Evolutionary conservation across 2,888 invertebrate genomes (phyloP).

Genomic region (Sinodicranocentrus sp.): DNA sequence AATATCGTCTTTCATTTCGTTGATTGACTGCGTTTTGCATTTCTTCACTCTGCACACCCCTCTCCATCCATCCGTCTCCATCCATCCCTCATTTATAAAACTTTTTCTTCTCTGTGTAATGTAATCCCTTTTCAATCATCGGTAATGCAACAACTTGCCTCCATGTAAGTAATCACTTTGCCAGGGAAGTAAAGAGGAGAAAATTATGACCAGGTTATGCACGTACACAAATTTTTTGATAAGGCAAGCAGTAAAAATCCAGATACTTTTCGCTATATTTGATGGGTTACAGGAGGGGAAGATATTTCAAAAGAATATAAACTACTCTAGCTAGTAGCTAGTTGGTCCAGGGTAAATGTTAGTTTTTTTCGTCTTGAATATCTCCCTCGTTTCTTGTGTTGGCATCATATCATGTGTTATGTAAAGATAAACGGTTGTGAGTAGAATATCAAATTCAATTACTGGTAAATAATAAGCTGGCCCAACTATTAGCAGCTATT

Average conservation of each 20-base stretch:
- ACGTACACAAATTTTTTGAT: not conserved
- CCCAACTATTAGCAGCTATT: constrained; percentile 28
- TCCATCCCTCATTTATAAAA: not conserved
- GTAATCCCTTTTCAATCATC: constrained; percentile 20
- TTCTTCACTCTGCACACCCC: constrained; percentile 1
- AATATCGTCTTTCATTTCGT: constrained; percentile 29
- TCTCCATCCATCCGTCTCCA: constrained; percentile 1
- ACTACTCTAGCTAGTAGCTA: not conserved
- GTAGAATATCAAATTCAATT: constrained; percentile 63
- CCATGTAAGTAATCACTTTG: too few relatives aligned
- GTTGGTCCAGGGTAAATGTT: not conserved
- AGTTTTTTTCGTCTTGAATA: too few relatives aligned
- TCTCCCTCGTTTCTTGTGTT: constrained; percentile 2
- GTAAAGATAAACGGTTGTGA: constrained; percentile 59
- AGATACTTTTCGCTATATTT: not conserved
- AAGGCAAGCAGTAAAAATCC: not conserved
- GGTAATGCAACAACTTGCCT: constrained; percentile 13
- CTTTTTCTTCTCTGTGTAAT: not conserved
- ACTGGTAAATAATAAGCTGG: constrained; percentile 22
- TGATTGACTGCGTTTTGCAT: constrained; percentile 51
- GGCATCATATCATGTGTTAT: constrained; percentile 39
- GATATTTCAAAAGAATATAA: not conserved
- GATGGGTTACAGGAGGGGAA: not conserved
- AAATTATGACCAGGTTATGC: too few relatives aligned
- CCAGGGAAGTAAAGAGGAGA: too few relatives aligned